A percentile compares a stretch with the other conserved stretches of the same genome.
These are phyloP conservation scores for Heliocidaris erythrogramma DNA, from an alignment of 35 echinoderm and acorn worm species.

Conservation along the genomic window DNA sequence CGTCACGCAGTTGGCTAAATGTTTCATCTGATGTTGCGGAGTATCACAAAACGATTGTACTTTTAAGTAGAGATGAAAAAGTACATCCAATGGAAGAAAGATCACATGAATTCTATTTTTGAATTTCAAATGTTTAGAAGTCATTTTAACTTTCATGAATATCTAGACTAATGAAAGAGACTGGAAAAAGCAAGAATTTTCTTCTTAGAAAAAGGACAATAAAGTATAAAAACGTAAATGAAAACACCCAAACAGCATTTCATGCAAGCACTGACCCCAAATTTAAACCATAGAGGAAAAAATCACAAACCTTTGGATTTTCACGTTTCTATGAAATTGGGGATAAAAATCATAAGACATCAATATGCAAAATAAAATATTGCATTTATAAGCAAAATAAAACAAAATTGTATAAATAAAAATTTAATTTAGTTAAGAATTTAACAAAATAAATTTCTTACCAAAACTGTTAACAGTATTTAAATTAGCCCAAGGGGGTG, in stretches of 20 bases:
- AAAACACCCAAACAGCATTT: not conserved
- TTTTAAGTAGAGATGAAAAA: not conserved
- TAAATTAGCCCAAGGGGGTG: too few relatives aligned
- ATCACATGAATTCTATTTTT: too few relatives aligned
- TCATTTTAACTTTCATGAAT: too few relatives aligned
- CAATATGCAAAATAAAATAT: not conserved
- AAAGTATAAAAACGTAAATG: not conserved
- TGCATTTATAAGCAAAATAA: not conserved
- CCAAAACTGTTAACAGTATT: too few relatives aligned
- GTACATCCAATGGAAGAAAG: not conserved
- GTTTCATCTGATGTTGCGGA: not conserved
- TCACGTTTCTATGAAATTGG: not conserved
- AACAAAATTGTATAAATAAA: too few relatives aligned
- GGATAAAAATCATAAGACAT: not conserved
- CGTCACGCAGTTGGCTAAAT: not conserved
- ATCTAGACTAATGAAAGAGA: not conserved
- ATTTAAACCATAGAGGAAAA: not conserved
- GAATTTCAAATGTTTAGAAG: too few relatives aligned
- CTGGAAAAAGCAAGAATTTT: not conserved
- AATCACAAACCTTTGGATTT: conserved; percentile 10
- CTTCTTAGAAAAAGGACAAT: not conserved
- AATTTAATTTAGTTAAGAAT: too few relatives aligned
- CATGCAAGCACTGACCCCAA: not conserved
- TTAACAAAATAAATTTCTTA: too few relatives aligned
- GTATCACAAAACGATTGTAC: not conserved